Conservation (phyloP, 2,113 vertebrate genomes). For the Xenopus laevis region DNA sequence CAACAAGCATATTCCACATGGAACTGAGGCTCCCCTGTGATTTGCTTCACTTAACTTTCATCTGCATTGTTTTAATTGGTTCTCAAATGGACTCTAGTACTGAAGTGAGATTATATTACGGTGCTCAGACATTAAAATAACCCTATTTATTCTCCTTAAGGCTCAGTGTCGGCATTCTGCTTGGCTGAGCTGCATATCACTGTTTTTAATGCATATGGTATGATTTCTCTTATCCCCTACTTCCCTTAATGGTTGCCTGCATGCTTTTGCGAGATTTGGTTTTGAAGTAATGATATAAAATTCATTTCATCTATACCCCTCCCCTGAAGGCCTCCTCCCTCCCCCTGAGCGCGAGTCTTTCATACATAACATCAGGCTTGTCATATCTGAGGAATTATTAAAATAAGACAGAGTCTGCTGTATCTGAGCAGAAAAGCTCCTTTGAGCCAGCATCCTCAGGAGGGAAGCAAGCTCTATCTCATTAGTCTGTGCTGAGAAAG, state of each 20-base stretch:
- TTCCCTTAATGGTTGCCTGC: slow-evolving; percentile 66
- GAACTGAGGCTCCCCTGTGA: slow-evolving; percentile 57
- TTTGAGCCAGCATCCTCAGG: slow-evolving; percentile 76
- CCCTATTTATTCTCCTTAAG: slow-evolving; percentile 39
- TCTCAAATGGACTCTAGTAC: slow-evolving; percentile 59
- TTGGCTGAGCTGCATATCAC: slow-evolving; percentile 60
- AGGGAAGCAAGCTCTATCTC: slow-evolving; percentile 88
- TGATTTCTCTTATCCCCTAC: slow-evolving; percentile 63
- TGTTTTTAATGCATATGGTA: slow-evolving; percentile 65
- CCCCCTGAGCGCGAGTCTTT: slow-evolving; percentile 65
- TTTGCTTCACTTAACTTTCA: slow-evolving; percentile 65
- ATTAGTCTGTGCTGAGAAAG: slow-evolving; percentile 91
- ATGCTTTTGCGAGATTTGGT: slow-evolving; percentile 66
- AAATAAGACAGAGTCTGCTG: slow-evolving; percentile 74
- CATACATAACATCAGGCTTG: slow-evolving; percentile 81
- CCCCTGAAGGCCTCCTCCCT: slow-evolving; percentile 52
- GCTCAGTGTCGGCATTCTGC: slow-evolving; percentile 47
- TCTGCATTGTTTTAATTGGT: slow-evolving; percentile 66
- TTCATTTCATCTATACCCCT: slow-evolving; percentile 76
- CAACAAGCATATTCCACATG: slow-evolving; percentile 49
- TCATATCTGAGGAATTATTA: slow-evolving; percentile 85
- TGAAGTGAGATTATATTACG: slow-evolving; percentile 58
- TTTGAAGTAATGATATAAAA: slow-evolving; percentile 88
- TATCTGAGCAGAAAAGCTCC: slow-evolving; percentile 73
- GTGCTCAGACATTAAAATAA: slow-evolving; percentile 58